Conservation (phyloP, 2,888 invertebrate genomes). For the Phyllotreta striolata region DNA sequence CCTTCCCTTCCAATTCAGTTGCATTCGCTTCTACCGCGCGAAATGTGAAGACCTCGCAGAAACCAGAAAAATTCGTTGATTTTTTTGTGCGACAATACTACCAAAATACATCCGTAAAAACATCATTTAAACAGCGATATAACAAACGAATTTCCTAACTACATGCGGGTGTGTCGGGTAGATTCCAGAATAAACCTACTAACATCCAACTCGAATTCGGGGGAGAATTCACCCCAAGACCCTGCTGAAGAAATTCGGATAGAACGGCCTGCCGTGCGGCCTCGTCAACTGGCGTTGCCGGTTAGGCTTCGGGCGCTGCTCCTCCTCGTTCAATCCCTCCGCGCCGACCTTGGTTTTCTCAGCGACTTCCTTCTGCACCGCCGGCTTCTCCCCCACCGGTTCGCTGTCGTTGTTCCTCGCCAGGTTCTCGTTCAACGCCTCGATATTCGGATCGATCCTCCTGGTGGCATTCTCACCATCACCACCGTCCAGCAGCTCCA, state of each 20-base stretch:
- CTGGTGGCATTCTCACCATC: slow-evolving; percentile 15
- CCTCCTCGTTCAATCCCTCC: slow-evolving; percentile 19
- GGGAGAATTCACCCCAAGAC: slow-evolving; percentile 61
- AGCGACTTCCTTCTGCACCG: slow-evolving; percentile 20
- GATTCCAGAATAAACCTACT: slow-evolving; percentile 3
- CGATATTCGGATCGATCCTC: slow-evolving; percentile 60
- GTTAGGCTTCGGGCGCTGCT: slow-evolving; percentile 57
- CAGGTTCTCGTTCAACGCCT: slow-evolving; percentile 60
- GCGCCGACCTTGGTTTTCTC: slow-evolving; percentile 1
- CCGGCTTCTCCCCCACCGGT: slow-evolving; percentile 25
- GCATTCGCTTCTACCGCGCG: no score
- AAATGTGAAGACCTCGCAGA: no score
- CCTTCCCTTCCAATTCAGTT: no score
- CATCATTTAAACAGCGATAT: no score
- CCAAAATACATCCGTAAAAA: no score
- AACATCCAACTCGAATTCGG: neutral
- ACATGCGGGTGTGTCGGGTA: neutral
- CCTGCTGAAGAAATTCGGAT: slow-evolving; percentile 66
- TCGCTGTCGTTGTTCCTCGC: slow-evolving; percentile 49
- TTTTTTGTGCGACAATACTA: no score
- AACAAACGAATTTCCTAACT: neutral
- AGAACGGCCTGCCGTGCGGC: slow-evolving; percentile 64
- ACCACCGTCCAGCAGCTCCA: slow-evolving; percentile 8
- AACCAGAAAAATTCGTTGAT: no score
- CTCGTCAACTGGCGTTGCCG: slow-evolving; percentile 62